Conservation (phyloP, 2,797 vertebrate species). For the Propithecus deckenii region DNA sequence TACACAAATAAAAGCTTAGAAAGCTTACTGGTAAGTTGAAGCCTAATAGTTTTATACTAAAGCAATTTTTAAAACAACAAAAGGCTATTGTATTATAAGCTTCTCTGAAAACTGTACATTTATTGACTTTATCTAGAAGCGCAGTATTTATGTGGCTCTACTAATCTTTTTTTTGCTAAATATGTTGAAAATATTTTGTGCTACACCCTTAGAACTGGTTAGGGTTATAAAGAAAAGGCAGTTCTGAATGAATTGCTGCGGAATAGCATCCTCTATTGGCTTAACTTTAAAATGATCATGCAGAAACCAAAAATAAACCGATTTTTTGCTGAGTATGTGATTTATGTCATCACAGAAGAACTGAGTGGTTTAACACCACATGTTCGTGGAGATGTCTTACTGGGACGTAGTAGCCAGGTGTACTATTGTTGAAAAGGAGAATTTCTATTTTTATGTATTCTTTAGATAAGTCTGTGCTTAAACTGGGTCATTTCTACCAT, state of each 20-base stretch:
- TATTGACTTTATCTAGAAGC: conserved; percentile 36
- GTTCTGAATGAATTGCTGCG: conserved; percentile 36
- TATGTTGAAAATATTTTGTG: background rate
- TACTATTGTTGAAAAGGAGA: background rate
- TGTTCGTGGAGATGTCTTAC: background rate
- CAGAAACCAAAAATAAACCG: background rate
- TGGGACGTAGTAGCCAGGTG: background rate
- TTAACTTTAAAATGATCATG: conserved; percentile 62
- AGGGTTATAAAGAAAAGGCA: conserved; percentile 54
- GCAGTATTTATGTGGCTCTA: background rate
- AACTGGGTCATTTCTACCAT: background rate
- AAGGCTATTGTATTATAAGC: conserved; percentile 5
- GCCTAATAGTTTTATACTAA: conserved; percentile 32
- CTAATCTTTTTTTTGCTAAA: conserved; percentile 43
- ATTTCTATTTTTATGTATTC: background rate
- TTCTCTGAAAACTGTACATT: conserved; percentile 32
- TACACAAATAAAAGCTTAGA: background rate
- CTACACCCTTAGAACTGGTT: background rate
- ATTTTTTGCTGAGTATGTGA: conserved; percentile 25
- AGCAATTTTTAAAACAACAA: conserved; percentile 18
- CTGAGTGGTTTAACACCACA: background rate
- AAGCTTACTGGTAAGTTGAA: conserved; percentile 24
- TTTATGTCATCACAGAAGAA: conserved; percentile 29
- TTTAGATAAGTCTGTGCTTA: background rate
- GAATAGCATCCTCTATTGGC: conserved; percentile 50